These are phyloP conservation scores for Yponomeuta malinellus DNA, from an alignment of 2,888 invertebrate genomes.

Conservation along the genomic window DNA sequence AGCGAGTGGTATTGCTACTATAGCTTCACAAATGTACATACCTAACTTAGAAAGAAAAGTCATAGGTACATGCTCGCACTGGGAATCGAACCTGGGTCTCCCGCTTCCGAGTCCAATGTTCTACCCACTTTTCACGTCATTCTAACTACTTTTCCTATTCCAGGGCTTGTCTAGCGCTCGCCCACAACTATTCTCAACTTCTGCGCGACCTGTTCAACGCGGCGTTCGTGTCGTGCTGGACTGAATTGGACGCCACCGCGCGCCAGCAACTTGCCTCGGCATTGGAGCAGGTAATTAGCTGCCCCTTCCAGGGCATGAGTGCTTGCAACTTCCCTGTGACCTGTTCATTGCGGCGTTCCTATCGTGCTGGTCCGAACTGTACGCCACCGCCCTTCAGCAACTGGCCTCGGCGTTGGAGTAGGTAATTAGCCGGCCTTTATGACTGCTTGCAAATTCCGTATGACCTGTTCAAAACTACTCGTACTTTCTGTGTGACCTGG, in stretches of 20 bases:
- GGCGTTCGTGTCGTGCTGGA: slow-evolving; percentile 99
- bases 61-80: too few species aligned
- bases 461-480: neutral
- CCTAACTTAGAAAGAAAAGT: too few species aligned
- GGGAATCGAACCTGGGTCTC: too few species aligned
- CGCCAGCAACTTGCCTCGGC: slow-evolving; percentile 91
- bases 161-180: slow-evolving; percentile 92
- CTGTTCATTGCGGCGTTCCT: slow-evolving; percentile 99
- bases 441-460: slow-evolving; percentile 72
- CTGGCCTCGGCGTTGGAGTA: slow-evolving; percentile 90
- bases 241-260: slow-evolving; percentile 88
- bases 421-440: slow-evolving; percentile 41
- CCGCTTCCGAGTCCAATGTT: too few species aligned
- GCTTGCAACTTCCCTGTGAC: too few species aligned
- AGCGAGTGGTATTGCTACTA: too few species aligned
- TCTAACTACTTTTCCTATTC: neutral
- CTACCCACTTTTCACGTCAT: too few species aligned
- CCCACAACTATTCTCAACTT: slow-evolving; percentile 96
- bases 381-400: slow-evolving; percentile 86
- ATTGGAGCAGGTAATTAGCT: slow-evolving; percentile 80
- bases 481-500: neutral
- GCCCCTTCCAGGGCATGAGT: slow-evolving; percentile 72
- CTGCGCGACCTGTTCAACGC: slow-evolving; percentile 98
- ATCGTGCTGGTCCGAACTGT: slow-evolving; percentile 98
- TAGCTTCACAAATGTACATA: too few species aligned